A percentile compares a stretch with the other conserved stretches of the same genome.
Evolutionary conservation across 2,888 invertebrate genomes (phyloP).

Genomic region (Slavum lentiscoides): DNA sequence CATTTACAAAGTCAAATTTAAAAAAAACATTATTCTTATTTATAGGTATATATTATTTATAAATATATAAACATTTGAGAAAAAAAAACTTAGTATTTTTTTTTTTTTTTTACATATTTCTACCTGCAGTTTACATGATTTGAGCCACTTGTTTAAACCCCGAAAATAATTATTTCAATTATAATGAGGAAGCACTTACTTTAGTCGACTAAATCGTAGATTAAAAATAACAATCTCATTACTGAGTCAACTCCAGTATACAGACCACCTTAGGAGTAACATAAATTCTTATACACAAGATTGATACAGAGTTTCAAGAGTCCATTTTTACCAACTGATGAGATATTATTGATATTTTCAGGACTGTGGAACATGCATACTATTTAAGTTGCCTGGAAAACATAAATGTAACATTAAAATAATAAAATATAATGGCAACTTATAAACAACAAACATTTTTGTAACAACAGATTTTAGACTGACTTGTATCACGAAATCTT

Average conservation of each 20-base stretch:
- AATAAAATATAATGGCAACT: constrained; percentile 24
- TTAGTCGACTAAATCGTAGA: constrained; percentile 34
- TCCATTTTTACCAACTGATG: constrained; percentile 5
- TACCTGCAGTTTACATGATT: not conserved
- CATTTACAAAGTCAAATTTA: not conserved
- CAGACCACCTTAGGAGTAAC: constrained; percentile 21
- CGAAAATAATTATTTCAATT: constrained; percentile 10
- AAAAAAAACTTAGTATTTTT: not conserved
- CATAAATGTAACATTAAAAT: constrained; percentile 28
- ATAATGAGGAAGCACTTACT: constrained; percentile 20
- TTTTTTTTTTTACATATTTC: no score
- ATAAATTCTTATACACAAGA: constrained; percentile 32
- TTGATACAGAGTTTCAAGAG: constrained; percentile 47
- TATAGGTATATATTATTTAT: not conserved
- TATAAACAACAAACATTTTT: constrained; percentile 44
- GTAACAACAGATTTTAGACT: constrained; percentile 47
- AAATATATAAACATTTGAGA: constrained; percentile 29
- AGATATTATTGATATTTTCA: constrained; percentile 30
- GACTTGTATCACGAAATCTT: constrained; percentile 40
- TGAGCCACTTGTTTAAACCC: constrained; percentile 14
- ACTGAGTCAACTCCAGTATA: constrained; percentile 11
- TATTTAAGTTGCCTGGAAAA: constrained; percentile 38
- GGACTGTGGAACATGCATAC: constrained; percentile 25
- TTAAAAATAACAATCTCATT: constrained; percentile 18
- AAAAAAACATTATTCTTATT: not conserved